phyloP scores from a whole-genome alignment of 2,797 vertebrate species.

The Eulemur mongoz region DNA sequence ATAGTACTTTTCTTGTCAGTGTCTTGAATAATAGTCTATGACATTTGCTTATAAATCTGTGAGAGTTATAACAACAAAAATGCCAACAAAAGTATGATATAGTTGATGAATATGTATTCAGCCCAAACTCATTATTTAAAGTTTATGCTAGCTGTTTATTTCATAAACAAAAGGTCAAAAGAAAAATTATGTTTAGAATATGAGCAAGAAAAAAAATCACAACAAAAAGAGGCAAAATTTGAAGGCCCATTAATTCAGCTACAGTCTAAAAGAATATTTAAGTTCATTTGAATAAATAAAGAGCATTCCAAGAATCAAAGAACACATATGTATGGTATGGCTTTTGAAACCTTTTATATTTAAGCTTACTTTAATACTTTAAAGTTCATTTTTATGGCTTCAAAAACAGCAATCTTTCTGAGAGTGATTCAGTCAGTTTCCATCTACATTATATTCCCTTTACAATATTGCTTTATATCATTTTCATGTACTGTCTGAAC shows the following conservation, averaged over 20 bases:
- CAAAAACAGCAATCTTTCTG: neutral
- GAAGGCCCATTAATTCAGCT: neutral
- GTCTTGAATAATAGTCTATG: slow-evolving; percentile 54
- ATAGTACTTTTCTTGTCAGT: slow-evolving; percentile 51
- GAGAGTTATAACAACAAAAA: neutral
- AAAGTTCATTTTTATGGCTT: slow-evolving; percentile 39
- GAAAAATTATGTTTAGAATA: slow-evolving; percentile 30
- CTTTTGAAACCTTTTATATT: neutral
- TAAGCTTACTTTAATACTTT: neutral
- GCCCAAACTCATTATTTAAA: slow-evolving; percentile 44
- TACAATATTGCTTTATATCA: neutral
- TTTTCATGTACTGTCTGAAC: neutral
- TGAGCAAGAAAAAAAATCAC: slow-evolving; percentile 22
- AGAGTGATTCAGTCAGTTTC: neutral
- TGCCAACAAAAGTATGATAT: slow-evolving; percentile 6
- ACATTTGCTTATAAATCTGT: slow-evolving; percentile 5
- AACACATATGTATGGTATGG: neutral
- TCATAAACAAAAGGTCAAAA: slow-evolving; percentile 55
- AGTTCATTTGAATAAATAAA: slow-evolving; percentile 8
- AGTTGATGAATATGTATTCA: slow-evolving; percentile 14
- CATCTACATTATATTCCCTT: neutral
- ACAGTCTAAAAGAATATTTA: slow-evolving; percentile 23
- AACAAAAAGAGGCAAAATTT: neutral
- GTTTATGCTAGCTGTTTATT: slow-evolving; percentile 31
- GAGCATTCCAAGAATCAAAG: neutral